Evolutionary conservation across 2,888 invertebrate genomes (phyloP), one percentile per base, ranked within the genome.

Genomic region (Ypsolopha scabrella): DNA sequence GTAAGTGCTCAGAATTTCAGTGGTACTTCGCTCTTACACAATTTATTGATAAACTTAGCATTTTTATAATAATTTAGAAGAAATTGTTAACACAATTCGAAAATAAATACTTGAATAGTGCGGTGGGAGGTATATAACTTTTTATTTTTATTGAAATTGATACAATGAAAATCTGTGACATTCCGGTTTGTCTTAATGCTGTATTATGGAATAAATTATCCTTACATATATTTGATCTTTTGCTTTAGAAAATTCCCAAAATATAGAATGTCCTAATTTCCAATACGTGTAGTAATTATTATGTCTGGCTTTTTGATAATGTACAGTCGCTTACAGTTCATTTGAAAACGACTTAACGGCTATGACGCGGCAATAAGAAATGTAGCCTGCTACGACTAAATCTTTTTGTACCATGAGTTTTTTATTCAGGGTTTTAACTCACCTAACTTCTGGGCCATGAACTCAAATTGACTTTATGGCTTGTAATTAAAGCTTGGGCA

Each of bases 121-220:
- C 77, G 79, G 75, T 72, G 76, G 74, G 76, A 73, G 68, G 62
- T 76, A 74, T 72, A 50, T 47, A 52, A 36, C n/a, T 73, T 75
- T 79, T 81, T 75, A 78, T 79, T 82, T 81, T 81, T 76, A 80
- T 75, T 74, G 67, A 72, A 75, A 79, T 75, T 74, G 66, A 74
- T 47, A 61, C 72, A 73, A 74, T 78, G 71, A 75, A 72, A 74
- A 75, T 79, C 74, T 85, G 83, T 83, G 85, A 86, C 86, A 86
- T 86, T 86, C 86, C 86, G 86, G 86, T 85, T 86, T 85, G 82
- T 86, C 86, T 85, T 82, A 75, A 67, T 81, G 85, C 86, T 86
- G 85, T 86, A 82, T 85, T 85, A 85, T 83, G 85, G 85, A 86
- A 85, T 86, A 85, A 86, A 86, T 82, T 86, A 85, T 85, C 86